Evolutionary conservation across 2,888 invertebrate genomes (phyloP).

Genomic region (Vandiemenella viatica): DNA sequence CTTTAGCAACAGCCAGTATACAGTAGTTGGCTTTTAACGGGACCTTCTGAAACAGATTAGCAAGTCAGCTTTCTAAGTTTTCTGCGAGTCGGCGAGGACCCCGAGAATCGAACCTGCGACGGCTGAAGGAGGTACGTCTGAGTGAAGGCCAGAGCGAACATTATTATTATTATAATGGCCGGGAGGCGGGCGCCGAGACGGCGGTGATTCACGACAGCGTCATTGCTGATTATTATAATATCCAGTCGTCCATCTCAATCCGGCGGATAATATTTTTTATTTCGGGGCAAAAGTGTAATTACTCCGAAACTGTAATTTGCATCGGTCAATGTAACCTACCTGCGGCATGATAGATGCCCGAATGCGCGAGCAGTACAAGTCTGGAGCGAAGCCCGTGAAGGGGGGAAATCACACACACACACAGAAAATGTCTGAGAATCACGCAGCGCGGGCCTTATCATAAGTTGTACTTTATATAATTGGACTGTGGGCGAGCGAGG

Average conservation of each 20-base stretch:
- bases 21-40: too few species aligned
- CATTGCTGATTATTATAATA: slow-evolving; percentile 18
- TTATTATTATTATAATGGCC: slow-evolving; percentile 17
- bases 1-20: too few species aligned
- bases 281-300: slow-evolving; percentile 17
- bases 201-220: slow-evolving; percentile 16
- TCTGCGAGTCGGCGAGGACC: too few species aligned
- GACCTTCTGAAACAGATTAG: too few species aligned
- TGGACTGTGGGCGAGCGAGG: slow-evolving; percentile 13
- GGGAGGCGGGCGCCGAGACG: slow-evolving; percentile 10
- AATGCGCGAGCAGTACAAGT: neutral
- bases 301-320: slow-evolving; percentile 18
- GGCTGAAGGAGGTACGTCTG: too few species aligned
- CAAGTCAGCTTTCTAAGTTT: too few species aligned
- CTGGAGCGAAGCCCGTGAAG: neutral
- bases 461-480: slow-evolving; percentile 17
- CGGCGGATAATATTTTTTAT: slow-evolving; percentile 10
- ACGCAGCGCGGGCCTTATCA: slow-evolving; percentile 13
- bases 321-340: slow-evolving; percentile 17
- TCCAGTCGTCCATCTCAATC: slow-evolving; percentile 17
- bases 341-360: slow-evolving; percentile 14
- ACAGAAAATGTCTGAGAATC: slow-evolving; percentile 16
- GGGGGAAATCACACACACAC: neutral
- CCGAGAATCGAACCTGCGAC: too few species aligned
- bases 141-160: too few species aligned